phyloP scores from a whole-genome alignment of 2,113 vertebrate species.

The Gallinago jamesoni region DNA sequence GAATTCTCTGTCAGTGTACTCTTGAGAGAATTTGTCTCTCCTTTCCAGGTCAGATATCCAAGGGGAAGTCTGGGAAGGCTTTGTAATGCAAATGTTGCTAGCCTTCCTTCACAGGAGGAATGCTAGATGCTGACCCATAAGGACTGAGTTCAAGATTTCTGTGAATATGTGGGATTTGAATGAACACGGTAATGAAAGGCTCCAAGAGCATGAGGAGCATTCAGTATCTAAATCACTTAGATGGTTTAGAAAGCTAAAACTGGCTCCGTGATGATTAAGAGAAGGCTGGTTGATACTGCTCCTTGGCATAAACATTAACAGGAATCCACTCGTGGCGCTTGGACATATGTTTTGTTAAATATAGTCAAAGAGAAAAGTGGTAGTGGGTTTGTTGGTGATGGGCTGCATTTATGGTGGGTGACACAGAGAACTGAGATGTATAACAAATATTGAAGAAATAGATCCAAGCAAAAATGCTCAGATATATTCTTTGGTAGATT shows the following conservation, averaged over 20 bases:
- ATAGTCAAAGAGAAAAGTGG: background rate
- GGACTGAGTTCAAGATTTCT: conserved; percentile 49
- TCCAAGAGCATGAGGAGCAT: background rate
- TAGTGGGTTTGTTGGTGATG: background rate
- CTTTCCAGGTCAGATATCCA: conserved; percentile 40
- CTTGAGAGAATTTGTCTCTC: conserved; percentile 24
- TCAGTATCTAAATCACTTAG: background rate
- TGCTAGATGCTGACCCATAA: conserved; percentile 43
- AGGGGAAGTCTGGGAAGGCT: conserved; percentile 25
- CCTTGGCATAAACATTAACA: background rate
- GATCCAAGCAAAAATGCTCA: background rate
- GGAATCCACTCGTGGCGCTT: background rate
- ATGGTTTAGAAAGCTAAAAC: background rate
- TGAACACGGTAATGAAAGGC: background rate
- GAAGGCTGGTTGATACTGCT: background rate
- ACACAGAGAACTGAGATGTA: background rate
- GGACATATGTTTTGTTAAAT: background rate
- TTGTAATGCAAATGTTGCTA: conserved; percentile 56
- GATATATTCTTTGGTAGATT: background rate
- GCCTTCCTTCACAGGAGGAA: background rate
- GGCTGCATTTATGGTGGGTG: background rate
- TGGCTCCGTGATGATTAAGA: background rate
- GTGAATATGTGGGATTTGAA: conserved; percentile 38
- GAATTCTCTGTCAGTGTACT: background rate
- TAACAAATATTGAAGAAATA: background rate